Evolutionary conservation across 2,113 vertebrate genomes (phyloP).

Genomic region (Poeciliopsis occidentalis): DNA sequence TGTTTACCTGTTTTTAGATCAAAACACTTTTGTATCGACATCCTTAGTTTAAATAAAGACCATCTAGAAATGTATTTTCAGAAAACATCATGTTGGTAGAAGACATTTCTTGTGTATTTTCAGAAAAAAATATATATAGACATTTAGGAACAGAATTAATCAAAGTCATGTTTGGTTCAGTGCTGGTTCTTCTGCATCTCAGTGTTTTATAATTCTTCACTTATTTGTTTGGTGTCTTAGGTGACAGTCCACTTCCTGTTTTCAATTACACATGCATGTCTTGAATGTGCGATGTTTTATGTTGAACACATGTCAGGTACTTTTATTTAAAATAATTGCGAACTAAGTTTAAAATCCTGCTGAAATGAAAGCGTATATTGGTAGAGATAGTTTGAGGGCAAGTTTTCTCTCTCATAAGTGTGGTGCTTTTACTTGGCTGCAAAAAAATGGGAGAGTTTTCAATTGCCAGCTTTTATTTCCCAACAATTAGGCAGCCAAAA

Average conservation of each 20-base stretch:
- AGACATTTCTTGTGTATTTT: not conserved
- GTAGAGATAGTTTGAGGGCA: not conserved
- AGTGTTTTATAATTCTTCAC: not conserved
- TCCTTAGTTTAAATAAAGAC: too few relatives aligned
- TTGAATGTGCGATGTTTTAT: too few relatives aligned
- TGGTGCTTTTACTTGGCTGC: not conserved
- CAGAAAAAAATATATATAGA: not conserved
- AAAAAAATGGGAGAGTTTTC: slow-evolving; percentile 2
- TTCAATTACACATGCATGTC: not conserved
- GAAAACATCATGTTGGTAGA: not conserved
- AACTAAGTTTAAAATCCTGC: not conserved
- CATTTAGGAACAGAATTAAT: not conserved
- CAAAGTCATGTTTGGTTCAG: not conserved
- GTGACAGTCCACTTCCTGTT: not conserved
- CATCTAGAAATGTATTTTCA: not conserved
- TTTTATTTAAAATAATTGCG: not conserved
- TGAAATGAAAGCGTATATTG: not conserved
- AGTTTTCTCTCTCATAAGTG: not conserved
- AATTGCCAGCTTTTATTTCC: slow-evolving; percentile 6
- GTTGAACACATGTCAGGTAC: not conserved
- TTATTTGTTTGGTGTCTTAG: not conserved
- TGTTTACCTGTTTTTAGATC: not conserved
- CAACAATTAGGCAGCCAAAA: slow-evolving; percentile 9
- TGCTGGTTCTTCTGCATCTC: not conserved
- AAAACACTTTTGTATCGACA: not conserved